Conservation (phyloP, 2,888 invertebrate species). For the Epinotia nisella region DNA sequence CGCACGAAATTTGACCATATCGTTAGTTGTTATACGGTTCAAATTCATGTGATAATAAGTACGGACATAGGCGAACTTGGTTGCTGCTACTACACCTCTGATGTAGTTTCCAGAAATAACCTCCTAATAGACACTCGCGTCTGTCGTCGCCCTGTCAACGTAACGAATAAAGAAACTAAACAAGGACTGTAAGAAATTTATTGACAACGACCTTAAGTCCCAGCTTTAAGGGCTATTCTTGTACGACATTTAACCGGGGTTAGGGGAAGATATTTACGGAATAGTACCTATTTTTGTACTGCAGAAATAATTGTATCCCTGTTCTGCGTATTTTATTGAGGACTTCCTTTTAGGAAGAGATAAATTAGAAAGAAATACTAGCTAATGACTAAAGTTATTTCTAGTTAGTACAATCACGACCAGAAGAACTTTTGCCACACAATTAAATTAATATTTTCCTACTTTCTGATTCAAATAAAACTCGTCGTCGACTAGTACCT, state of each 20-base stretch:
- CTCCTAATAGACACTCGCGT: constrained; percentile 14
- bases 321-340: constrained; percentile 20
- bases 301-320: constrained; percentile 24
- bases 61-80: background rate
- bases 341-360: constrained; percentile 6
- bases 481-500: no score
- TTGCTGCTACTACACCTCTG: background rate
- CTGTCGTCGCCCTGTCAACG: constrained; percentile 26
- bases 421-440: no score
- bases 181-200: background rate
- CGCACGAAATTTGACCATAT: background rate
- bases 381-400: background rate
- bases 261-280: constrained; percentile 6
- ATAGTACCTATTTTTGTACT: constrained; percentile 18
- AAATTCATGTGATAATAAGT: background rate
- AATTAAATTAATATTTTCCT: no score
- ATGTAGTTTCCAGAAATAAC: constrained; percentile 12
- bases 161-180: background rate
- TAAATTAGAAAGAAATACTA: constrained; percentile 8
- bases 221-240: constrained; percentile 1
- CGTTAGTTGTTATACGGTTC: background rate
- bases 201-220: background rate
- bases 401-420: background rate
- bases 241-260: background rate
- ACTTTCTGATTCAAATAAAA: no score